Evolutionary conservation across 2,888 invertebrate genomes (phyloP).

Genomic region (Drosophila rellima): DNA sequence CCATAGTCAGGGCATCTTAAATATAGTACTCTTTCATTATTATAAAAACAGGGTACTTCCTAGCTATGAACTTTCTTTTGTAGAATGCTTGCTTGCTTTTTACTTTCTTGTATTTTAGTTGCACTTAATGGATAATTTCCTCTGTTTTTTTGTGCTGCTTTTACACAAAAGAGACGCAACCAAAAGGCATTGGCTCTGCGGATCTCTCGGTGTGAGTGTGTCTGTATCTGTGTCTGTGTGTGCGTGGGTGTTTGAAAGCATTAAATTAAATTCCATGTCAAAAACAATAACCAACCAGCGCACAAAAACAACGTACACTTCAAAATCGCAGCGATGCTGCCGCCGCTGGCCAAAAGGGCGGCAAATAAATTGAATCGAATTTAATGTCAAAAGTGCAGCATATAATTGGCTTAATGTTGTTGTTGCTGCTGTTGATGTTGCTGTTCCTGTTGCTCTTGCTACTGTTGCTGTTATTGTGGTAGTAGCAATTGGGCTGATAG

Average conservation of each 20-base stretch:
- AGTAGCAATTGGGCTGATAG: constrained; percentile 20
- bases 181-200: constrained; percentile 1
- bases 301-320: constrained; percentile 30
- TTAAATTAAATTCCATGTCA: constrained; percentile 77
- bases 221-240: constrained; percentile 5
- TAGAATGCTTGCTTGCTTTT: constrained; percentile 1
- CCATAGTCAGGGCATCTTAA: too few relatives aligned
- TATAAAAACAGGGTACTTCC: background rate
- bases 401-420: constrained; percentile 74
- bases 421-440: constrained; percentile 23
- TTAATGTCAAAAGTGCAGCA: constrained; percentile 79
- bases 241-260: constrained; percentile 34
- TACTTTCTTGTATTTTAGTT: constrained; percentile 27
- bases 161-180: constrained; percentile 8
- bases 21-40: too few relatives aligned
- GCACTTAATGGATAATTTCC: constrained; percentile 63
- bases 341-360: constrained; percentile 52
- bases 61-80: background rate
- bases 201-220: background rate
- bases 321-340: constrained; percentile 33
- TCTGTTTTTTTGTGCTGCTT: constrained; percentile 43
- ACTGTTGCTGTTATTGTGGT: constrained; percentile 19
- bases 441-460: constrained; percentile 11
- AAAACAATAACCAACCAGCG: constrained; percentile 68
- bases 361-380: constrained; percentile 77